These are phyloP conservation scores for Lasioglossum malachurum DNA, from an alignment of 2,888 invertebrate species.

Conservation along the genomic window DNA sequence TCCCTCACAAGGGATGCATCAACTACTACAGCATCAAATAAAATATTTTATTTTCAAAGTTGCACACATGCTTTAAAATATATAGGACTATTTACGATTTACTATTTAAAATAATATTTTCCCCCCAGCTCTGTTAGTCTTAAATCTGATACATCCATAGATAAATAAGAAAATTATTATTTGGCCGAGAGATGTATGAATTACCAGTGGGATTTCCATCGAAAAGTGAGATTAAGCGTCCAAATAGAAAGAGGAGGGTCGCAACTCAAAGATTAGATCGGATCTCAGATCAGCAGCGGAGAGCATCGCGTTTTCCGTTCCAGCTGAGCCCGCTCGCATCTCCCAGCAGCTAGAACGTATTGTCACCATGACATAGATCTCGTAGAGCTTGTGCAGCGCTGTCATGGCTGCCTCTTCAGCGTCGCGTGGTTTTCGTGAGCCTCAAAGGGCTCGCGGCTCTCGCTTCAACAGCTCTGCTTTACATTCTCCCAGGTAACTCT, in stretches of 20 bases:
- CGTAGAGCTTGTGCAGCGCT: constrained; percentile 2
- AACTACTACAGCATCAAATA: too few relatives aligned
- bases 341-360: background rate
- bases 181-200: background rate
- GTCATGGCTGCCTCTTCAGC: constrained; percentile 10
- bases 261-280: background rate
- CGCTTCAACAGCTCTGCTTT: background rate
- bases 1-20: too few relatives aligned
- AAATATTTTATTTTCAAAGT: too few relatives aligned
- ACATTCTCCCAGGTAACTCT: constrained; percentile 3
- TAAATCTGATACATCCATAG: too few relatives aligned
- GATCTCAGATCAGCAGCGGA: background rate
- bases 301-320: background rate
- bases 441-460: constrained; percentile 12
- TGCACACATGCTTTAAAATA: too few relatives aligned
- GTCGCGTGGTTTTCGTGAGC: background rate
- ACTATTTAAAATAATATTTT: too few relatives aligned
- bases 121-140: too few relatives aligned
- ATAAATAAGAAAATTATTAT: background rate
- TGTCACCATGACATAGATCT: constrained; percentile 8
- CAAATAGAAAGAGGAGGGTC: background rate
- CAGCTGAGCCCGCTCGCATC: background rate
- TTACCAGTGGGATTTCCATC: background rate
- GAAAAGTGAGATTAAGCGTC: background rate
- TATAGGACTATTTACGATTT: too few relatives aligned